Conservation (phyloP, 2,888 invertebrate genomes). For the Meganola albula region DNA sequence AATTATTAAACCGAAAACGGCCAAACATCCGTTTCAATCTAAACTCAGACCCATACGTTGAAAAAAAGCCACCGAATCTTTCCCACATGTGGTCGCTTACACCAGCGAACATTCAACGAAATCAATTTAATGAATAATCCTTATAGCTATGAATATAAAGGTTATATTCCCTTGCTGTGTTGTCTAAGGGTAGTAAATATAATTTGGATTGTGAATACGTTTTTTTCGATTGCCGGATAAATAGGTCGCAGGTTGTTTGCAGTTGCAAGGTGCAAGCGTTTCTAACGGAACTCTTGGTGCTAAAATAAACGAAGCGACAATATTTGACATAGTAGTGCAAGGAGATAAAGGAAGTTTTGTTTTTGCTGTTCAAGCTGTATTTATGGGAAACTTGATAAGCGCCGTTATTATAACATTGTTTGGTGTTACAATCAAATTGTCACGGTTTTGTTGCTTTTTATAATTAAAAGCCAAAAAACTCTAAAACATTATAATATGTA, state of each 20-base stretch:
- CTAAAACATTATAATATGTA: no score
- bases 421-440: no score
- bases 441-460: no score
- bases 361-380: constrained; percentile 51
- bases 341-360: constrained; percentile 58
- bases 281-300: constrained; percentile 63
- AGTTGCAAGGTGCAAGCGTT: constrained; percentile 68
- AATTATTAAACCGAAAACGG: constrained; percentile 59
- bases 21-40: constrained; percentile 66
- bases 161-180: constrained; percentile 6
- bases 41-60: constrained; percentile 49
- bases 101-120: constrained; percentile 1
- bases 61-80: constrained; percentile 62
- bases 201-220: constrained; percentile 30
- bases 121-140: not conserved
- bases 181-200: not conserved
- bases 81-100: constrained; percentile 37
- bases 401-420: no score
- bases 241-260: constrained; percentile 76
- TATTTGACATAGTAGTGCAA: constrained; percentile 51
- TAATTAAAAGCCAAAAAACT: no score
- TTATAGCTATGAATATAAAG: rapidly evolving
- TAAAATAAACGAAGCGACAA: constrained; percentile 60
- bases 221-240: constrained; percentile 61
- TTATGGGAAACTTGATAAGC: constrained; percentile 28